Percentiles rank a stretch among this genome's conserved stretches.
phyloP scores from a whole-genome alignment of 2,797 vertebrate genomes.

The Anabacerthia variegaticeps region DNA sequence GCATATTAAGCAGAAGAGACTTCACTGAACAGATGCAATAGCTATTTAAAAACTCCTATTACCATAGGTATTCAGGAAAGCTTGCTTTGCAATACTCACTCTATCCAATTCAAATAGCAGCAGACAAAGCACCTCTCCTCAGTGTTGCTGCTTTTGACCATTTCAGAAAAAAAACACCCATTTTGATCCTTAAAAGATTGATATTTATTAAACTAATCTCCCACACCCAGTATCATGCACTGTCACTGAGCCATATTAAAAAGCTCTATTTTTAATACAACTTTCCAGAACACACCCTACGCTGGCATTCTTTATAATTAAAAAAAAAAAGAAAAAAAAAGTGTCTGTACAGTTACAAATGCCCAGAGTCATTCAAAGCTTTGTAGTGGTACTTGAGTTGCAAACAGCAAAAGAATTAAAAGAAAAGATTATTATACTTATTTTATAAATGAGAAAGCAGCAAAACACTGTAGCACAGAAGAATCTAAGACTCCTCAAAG shows the following conservation, averaged over 20 bases:
- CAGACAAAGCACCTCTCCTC: not conserved
- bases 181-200: not conserved
- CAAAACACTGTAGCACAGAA: not conserved
- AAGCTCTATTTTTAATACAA: not conserved
- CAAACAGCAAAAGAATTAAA: not conserved
- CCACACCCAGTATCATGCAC: not conserved
- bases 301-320: not conserved
- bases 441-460: not conserved
- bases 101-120: not conserved
- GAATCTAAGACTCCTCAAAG: not conserved
- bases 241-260: not conserved
- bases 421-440: not conserved
- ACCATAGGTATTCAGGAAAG: slow-evolving; percentile 35
- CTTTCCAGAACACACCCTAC: not conserved
- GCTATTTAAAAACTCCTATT: slow-evolving; percentile 49
- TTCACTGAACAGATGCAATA: slow-evolving; percentile 50
- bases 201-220: not conserved
- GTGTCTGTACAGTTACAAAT: not conserved
- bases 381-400: not conserved
- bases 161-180: not conserved
- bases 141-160: not conserved
- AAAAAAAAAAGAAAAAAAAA: not conserved
- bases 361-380: not conserved
- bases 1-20: slow-evolving; percentile 43
- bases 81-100: slow-evolving; percentile 27